Evolutionary conservation across 2,113 vertebrate species (phyloP).

Genomic region (Uria aalge): DNA sequence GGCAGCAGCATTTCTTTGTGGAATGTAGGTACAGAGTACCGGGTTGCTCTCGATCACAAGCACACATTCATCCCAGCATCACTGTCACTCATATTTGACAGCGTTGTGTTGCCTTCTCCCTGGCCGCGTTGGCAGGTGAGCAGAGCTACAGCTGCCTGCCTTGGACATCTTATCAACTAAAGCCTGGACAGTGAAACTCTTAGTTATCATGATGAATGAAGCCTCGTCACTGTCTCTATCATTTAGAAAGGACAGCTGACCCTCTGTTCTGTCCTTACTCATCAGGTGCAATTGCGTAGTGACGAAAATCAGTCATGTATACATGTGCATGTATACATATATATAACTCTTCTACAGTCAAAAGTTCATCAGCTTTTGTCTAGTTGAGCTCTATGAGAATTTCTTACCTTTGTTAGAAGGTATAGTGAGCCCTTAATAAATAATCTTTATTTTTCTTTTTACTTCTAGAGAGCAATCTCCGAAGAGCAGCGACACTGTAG

Average conservation of each 20-base stretch:
- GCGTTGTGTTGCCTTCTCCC: not conserved
- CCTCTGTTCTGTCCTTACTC: not conserved
- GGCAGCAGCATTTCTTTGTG: not conserved
- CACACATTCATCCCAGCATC: not conserved
- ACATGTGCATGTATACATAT: not conserved
- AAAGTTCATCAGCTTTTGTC: not conserved
- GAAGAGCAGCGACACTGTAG: not conserved
- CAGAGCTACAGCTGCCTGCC: not conserved
- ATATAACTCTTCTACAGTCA: not conserved
- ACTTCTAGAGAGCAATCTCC: not conserved
- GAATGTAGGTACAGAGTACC: not conserved
- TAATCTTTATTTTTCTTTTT: not conserved
- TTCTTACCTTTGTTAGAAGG: not conserved
- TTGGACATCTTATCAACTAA: not conserved
- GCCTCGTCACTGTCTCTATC: not conserved
- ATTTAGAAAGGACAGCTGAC: not conserved
- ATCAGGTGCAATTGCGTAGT: not conserved
- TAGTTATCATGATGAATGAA: not conserved
- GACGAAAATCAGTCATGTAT: not conserved
- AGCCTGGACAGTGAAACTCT: not conserved
- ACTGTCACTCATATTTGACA: not conserved
- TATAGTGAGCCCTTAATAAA: not conserved
- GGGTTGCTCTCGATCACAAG: not conserved
- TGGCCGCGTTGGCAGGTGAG: not conserved
- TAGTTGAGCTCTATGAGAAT: not conserved